Evolutionary conservation across 2,888 invertebrate genomes (phyloP), one percentile per base, ranked within the genome.

Genomic region (Trachelus stipa): DNA sequence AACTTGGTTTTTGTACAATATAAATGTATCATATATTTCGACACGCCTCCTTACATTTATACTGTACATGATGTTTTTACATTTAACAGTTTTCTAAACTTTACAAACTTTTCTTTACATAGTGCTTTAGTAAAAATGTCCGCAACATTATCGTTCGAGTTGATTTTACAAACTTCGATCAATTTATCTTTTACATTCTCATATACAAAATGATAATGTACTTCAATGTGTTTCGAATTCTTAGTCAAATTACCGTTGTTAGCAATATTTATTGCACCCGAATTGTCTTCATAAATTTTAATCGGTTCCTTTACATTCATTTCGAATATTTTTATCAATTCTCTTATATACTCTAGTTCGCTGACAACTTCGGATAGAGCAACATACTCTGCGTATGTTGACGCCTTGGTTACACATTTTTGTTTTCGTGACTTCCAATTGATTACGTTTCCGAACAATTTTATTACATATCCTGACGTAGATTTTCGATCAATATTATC

Each of bases 231-330:
- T 73, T 85, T 83, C 0, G 83, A 85, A 73, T 85, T 85, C 73
- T 85, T 85, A n/a, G 83, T 83, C 68, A 84, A 83, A 79, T 84
- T 85, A 34, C 84, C 83, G 82, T 80, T 82, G 56, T 82, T 85
- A 11, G 84, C 83, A 75, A 85, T 85, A 68, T 56, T 75, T 69
- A 85, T 73, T 34, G 84, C 84, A 15, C 85, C 84, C 73, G 83
- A 83, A 79, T 86, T 84, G 74, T 85, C 85, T 77, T 84, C 84
- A 81, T 81, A 86, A 37, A 85, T 81, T 69, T 84, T 85, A 69
- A 85, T 79, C 30, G 83, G 82, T 74, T 80, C 69, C 35, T 15
- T 35, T 31, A 82, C 23, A 71, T 82, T 78, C 56, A 81, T 37
- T 77, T 79, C 12, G 73, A 83, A 83, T 30, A 37, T 75, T 74